phyloP scores from a whole-genome alignment of 2,797 vertebrate species.

The Syngnathus rostellatus region DNA sequence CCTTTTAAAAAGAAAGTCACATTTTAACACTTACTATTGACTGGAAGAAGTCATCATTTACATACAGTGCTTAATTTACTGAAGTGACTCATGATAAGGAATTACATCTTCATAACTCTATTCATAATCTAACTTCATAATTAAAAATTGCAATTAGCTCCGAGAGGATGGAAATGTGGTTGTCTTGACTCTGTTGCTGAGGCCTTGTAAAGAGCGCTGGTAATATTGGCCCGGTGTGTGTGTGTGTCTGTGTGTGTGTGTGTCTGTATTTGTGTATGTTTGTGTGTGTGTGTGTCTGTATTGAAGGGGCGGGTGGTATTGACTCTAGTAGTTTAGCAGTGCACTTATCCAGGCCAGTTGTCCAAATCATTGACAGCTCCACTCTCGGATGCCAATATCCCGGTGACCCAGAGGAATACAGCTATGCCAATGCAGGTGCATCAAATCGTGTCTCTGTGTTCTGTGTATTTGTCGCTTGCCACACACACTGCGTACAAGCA shows the following conservation, averaged over 20 bases:
- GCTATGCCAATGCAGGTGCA: slow-evolving; percentile 25
- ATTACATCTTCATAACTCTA: slow-evolving; percentile 2
- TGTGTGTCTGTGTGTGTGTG: too few species aligned
- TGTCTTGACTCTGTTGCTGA: slow-evolving; percentile 40
- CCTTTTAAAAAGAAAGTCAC: background rate
- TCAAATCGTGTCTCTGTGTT: slow-evolving; percentile 5
- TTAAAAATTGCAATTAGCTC: slow-evolving; percentile 25
- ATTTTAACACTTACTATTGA: background rate
- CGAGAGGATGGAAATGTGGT: slow-evolving; percentile 45
- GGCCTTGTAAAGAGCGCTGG: slow-evolving; percentile 52
- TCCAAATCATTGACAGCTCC: slow-evolving; percentile 45
- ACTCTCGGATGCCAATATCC: slow-evolving; percentile 40
- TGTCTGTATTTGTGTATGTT: too few species aligned
- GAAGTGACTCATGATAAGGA: background rate
- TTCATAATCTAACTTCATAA: too few species aligned
- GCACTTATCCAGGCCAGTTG: slow-evolving; percentile 41
- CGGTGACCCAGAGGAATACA: slow-evolving; percentile 47
- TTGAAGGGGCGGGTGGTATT: slow-evolving; percentile 33
- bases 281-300: background rate
- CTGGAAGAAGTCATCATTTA: background rate
- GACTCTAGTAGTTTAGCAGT: slow-evolving; percentile 53
- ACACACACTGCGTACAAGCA: background rate
- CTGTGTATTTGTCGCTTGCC: slow-evolving; percentile 7
- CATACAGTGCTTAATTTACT: background rate
- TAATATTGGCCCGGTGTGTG: too few species aligned